Evolutionary conservation across 2,888 invertebrate species (phyloP).

Genomic region (Hypsopygia costalis): DNA sequence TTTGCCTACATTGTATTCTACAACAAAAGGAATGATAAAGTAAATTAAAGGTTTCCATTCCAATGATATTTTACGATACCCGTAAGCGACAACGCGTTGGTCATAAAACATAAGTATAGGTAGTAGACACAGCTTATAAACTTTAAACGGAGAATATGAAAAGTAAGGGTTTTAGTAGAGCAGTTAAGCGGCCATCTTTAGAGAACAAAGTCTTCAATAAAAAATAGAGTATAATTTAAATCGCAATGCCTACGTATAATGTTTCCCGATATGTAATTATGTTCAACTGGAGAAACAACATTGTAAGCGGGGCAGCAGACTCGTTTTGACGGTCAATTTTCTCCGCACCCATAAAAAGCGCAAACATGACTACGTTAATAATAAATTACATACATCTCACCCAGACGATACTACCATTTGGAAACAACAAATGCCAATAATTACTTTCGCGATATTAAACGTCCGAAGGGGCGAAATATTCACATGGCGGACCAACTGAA

Average conservation of each 20-base stretch:
- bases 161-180: conserved; percentile 21
- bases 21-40: conserved; percentile 69
- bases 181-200: conserved; percentile 12
- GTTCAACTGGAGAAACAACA: conserved; percentile 34
- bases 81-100: conserved; percentile 66
- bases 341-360: conserved; percentile 52
- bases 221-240: conserved; percentile 25
- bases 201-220: conserved; percentile 2
- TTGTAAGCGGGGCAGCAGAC: conserved; percentile 39
- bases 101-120: conserved; percentile 62
- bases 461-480: conserved; percentile 32
- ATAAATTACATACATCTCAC: conserved; percentile 58
- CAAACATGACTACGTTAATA: conserved; percentile 58
- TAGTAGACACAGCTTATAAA: conserved; percentile 29
- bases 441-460: conserved; percentile 51
- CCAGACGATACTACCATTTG: conserved; percentile 49
- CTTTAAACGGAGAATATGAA: conserved; percentile 13
- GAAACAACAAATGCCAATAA: conserved; percentile 56
- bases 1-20: conserved; percentile 59
- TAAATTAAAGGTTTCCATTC: conserved; percentile 73
- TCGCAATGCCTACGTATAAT: conserved; percentile 19
- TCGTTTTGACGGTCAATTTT: conserved; percentile 53
- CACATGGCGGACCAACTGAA: conserved; percentile 25
- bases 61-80: conserved; percentile 71
- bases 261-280: conserved; percentile 37